These are phyloP conservation scores for Gambelia wislizenii DNA, from an alignment of 2,797 vertebrate species.

Conservation along the genomic window DNA sequence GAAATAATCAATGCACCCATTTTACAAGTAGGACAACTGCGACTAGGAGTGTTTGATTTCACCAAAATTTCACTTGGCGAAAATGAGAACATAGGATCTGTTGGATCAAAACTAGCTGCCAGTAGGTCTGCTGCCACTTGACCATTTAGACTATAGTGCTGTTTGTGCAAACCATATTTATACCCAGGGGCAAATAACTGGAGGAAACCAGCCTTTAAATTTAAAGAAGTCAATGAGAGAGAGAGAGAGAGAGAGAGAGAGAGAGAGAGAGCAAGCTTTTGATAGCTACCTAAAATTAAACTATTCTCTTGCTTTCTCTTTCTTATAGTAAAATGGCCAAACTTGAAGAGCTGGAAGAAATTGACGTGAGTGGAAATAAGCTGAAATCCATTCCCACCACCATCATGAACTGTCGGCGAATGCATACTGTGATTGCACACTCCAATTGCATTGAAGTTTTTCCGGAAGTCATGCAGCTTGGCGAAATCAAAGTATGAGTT, in stretches of 20 bases:
- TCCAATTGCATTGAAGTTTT: constrained; percentile 97
- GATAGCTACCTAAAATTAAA: constrained; percentile 14
- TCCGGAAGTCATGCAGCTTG: constrained; percentile 96
- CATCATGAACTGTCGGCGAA: constrained; percentile 91
- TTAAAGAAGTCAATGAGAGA: neutral
- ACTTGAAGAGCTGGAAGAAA: constrained; percentile 95
- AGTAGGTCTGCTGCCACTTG: neutral
- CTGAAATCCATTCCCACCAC: constrained; percentile 97
- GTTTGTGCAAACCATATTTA: constrained; percentile 6
- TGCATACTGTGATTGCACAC: constrained; percentile 96
- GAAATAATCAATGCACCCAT: neutral
- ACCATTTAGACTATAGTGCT: neutral
- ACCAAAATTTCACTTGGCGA: too few relatives aligned
- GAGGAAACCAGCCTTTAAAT: constrained; percentile 7
- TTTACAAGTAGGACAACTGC: neutral
- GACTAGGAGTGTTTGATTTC: neutral
- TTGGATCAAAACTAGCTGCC: too few relatives aligned
- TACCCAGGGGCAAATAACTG: constrained; percentile 39
- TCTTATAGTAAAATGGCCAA: constrained; percentile 96
- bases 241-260: too few relatives aligned
- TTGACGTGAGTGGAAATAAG: constrained; percentile 95
- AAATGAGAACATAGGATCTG: neutral
- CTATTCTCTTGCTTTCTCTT: constrained; percentile 45
- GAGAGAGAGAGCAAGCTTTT: neutral
- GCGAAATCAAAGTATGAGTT: constrained; percentile 92